Conservation (phyloP, 2,797 vertebrate genomes). For the Fistularia commersonii region DNA sequence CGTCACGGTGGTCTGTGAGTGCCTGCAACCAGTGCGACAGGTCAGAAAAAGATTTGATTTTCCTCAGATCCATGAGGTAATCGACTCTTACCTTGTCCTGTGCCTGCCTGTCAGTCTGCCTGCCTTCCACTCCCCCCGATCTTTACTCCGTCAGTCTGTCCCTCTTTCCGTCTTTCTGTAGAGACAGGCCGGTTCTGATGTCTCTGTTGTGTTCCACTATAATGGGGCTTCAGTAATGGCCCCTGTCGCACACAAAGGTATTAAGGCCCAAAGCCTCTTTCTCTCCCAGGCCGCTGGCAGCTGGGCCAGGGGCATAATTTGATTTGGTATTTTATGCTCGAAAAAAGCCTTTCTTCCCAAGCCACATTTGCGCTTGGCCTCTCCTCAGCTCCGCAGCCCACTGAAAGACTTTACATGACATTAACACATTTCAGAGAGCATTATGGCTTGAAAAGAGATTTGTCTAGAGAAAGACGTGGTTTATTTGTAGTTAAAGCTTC, state of each 20-base stretch:
- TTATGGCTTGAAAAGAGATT: constrained; percentile 80
- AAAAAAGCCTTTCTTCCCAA: constrained; percentile 75
- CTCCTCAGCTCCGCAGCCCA: constrained; percentile 59
- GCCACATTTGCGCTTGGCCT: constrained; percentile 67
- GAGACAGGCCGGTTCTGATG: constrained; percentile 43
- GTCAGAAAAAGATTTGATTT: no score
- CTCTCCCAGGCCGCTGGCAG: constrained; percentile 65
- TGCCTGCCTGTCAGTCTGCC: no score
- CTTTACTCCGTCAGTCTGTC: constrained; percentile 13
- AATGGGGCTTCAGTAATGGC: constrained; percentile 66
- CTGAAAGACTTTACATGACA: constrained; percentile 82
- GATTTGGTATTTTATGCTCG: constrained; percentile 80
- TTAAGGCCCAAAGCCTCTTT: constrained; percentile 63
- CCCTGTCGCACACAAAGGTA: constrained; percentile 75
- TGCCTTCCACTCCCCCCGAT: constrained; percentile 9
- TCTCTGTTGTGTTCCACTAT: constrained; percentile 58
- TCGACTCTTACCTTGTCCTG: constrained; percentile 8
- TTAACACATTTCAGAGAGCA: constrained; percentile 83
- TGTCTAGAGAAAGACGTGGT: constrained; percentile 82
- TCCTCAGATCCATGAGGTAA: no score
- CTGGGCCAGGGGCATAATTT: constrained; percentile 78
- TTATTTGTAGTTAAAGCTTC: constrained; percentile 84
- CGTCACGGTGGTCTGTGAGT: background rate
- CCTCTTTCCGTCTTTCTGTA: constrained; percentile 36
- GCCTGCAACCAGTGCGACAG: background rate